phyloP scores from a whole-genome alignment of 2,888 invertebrate species.

The Cheilosia soror region DNA sequence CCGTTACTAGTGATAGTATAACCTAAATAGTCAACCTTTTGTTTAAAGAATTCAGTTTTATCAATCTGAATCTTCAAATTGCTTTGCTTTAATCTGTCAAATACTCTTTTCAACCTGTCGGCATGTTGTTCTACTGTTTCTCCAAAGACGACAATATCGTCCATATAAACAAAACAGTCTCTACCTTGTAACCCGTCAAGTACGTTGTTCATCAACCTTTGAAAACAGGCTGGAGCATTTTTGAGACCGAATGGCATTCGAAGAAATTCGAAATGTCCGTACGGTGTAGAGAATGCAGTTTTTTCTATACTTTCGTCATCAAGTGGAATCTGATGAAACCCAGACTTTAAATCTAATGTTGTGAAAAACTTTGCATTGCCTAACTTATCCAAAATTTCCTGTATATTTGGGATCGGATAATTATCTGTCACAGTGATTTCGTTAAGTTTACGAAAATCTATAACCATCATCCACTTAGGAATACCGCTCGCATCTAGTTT shows the following conservation, averaged over 20 bases:
- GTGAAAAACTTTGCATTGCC: no score
- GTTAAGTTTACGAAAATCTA: background rate
- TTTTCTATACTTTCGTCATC: no score
- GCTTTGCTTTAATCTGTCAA: background rate
- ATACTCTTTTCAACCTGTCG: background rate
- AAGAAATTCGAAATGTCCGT: background rate
- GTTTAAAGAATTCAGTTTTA: background rate
- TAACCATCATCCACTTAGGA: background rate
- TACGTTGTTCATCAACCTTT: conserved; percentile 6
- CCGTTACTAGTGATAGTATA: conserved; percentile 7
- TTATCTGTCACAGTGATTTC: background rate
- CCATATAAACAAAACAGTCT: conserved; percentile 22
- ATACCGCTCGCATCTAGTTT: conserved; percentile 1
- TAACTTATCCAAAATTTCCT: conserved; percentile 5
- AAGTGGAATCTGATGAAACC: background rate
- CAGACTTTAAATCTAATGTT: background rate
- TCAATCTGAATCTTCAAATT: conserved; percentile 9
- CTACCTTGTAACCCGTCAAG: conserved; percentile 16
- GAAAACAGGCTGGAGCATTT: conserved; percentile 3
- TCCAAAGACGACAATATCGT: conserved; percentile 18
- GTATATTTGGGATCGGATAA: conserved; percentile 24
- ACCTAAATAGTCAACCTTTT: conserved; percentile 22
- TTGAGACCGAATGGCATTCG: conserved; percentile 35
- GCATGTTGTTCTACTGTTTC: conserved; percentile 19
- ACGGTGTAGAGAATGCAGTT: no score